Evolutionary conservation across 1,140 invertebrate genomes (phyloP).

Genomic region (Ooceraea biroi): DNA sequence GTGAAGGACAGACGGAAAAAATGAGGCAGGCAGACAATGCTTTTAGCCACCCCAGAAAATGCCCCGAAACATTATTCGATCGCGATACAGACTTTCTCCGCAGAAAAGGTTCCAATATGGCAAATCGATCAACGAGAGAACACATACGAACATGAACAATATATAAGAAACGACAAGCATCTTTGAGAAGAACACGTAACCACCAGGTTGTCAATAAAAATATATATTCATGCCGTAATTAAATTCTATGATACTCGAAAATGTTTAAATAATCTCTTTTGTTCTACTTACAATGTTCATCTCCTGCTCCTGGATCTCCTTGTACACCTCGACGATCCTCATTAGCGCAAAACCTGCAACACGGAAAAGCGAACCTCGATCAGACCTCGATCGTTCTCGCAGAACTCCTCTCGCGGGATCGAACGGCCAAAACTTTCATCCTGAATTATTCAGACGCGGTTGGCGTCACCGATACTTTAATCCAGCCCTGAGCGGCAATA

Average conservation of each 20-base stretch:
- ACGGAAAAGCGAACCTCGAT: slow-evolving; percentile 74
- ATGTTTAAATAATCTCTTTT: no score
- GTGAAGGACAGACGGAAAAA: slow-evolving; percentile 42
- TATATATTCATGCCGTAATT: no score
- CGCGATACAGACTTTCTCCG: neutral
- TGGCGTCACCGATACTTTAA: slow-evolving; percentile 84
- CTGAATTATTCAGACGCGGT: slow-evolving; percentile 85
- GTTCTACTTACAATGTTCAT: slow-evolving; percentile 95
- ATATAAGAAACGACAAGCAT: neutral
- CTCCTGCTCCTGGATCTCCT: slow-evolving; percentile 96
- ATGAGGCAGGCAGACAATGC: slow-evolving; percentile 33
- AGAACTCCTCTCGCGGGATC: slow-evolving; percentile 43
- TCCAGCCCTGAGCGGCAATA: slow-evolving; percentile 67
- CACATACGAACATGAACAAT: neutral
- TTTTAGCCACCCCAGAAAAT: slow-evolving; percentile 27
- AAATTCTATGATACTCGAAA: no score
- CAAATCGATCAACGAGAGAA: neutral
- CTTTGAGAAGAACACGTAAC: no score
- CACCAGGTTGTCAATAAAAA: no score
- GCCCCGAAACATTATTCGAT: slow-evolving; percentile 42
- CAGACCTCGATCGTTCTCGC: slow-evolving; percentile 45
- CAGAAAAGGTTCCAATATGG: neutral
- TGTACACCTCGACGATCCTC: slow-evolving; percentile 96
- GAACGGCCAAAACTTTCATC: slow-evolving; percentile 80
- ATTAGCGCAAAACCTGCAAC: slow-evolving; percentile 94